Evolutionary conservation across 2,797 vertebrate genomes (phyloP).

Genomic region (Silurus lanzhouensis): DNA sequence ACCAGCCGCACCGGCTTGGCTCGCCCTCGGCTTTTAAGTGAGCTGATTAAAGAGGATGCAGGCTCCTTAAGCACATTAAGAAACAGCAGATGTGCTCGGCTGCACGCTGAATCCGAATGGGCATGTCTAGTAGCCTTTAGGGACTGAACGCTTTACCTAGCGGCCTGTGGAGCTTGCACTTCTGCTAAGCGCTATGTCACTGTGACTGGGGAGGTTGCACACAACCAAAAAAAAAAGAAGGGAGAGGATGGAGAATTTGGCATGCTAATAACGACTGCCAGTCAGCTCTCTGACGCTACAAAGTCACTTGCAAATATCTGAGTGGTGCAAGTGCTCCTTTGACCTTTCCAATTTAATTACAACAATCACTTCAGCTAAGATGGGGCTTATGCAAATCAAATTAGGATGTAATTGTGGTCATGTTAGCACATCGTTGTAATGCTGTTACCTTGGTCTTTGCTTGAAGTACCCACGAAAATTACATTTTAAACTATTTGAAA

Average conservation of each 20-base stretch:
- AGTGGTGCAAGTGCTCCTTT: conserved; percentile 51
- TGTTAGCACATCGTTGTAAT: conserved; percentile 45
- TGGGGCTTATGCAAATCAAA: conserved; percentile 53
- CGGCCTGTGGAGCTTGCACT: conserved; percentile 18
- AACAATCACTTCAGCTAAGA: conserved; percentile 55
- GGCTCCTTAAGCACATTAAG: conserved; percentile 74
- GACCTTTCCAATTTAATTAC: conserved; percentile 59
- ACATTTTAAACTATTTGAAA: conserved; percentile 21
- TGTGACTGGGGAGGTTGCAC: conserved; percentile 18
- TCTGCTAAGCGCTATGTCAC: conserved; percentile 37
- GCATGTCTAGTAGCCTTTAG: conserved; percentile 68
- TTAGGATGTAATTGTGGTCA: conserved; percentile 50
- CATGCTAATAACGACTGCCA: conserved; percentile 8
- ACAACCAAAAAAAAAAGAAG: not conserved
- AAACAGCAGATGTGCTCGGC: conserved; percentile 73
- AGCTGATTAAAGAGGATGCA: conserved; percentile 77
- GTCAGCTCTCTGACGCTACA: conserved; percentile 28
- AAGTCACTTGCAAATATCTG: conserved; percentile 51
- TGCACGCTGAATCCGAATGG: conserved; percentile 76
- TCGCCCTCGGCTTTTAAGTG: conserved; percentile 82
- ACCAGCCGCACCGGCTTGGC: conserved; percentile 71
- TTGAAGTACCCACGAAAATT: conserved; percentile 12
- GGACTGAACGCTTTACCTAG: conserved; percentile 49
- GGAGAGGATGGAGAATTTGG: conserved; percentile 13
- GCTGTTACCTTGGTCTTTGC: conserved; percentile 29